Evolutionary conservation across 64 coral and sea anemone species (phyloP).

Genomic region (Platygyra sinensis): DNA sequence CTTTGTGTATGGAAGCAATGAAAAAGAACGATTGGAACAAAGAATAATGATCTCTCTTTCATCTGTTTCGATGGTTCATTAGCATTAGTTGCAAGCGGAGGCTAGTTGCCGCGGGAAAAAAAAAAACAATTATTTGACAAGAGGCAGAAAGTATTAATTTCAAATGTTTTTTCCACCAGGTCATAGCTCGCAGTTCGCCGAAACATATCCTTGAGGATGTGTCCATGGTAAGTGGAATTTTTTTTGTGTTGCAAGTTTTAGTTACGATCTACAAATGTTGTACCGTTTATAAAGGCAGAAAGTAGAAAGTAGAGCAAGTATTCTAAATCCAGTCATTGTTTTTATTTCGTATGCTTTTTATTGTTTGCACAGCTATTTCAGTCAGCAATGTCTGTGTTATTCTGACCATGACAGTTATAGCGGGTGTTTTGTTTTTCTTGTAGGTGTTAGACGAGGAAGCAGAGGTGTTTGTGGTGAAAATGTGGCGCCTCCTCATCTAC

Average conservation of each 20-base stretch:
- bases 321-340: background rate
- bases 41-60: too few relatives aligned
- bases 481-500: slow-evolving; percentile 99
- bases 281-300: too few relatives aligned
- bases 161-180: slow-evolving; percentile 35
- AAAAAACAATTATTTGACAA: background rate
- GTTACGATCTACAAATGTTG: too few relatives aligned
- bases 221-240: slow-evolving; percentile 79
- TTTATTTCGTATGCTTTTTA: background rate
- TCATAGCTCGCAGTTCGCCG: slow-evolving; percentile 91
- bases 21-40: too few relatives aligned
- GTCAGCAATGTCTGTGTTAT: too few relatives aligned
- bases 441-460: slow-evolving; percentile 99
- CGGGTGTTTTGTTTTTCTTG: background rate
- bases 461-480: slow-evolving; percentile 98
- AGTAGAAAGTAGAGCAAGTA: background rate
- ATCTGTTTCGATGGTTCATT: too few relatives aligned
- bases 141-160: too few relatives aligned
- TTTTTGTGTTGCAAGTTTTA: background rate
- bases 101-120: background rate
- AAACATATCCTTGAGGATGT: slow-evolving; percentile 98
- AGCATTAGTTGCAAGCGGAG: too few relatives aligned
- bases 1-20: too few relatives aligned
- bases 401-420: too few relatives aligned
- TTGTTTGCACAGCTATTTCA: background rate